Conservation (phyloP, 2,888 invertebrate species). For the Petrophora chlorosata region DNA sequence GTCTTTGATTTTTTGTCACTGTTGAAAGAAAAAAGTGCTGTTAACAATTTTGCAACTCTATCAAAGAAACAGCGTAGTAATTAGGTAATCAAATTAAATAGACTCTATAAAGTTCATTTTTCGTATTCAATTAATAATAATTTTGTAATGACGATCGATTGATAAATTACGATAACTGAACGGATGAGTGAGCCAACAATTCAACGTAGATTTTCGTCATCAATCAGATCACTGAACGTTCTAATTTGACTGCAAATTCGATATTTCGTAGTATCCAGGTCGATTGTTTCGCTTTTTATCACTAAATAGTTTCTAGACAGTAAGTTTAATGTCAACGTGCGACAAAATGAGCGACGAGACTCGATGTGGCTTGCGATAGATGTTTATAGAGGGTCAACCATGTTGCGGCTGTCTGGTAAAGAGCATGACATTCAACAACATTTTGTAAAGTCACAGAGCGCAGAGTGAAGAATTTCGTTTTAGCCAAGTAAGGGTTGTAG, state of each 20-base stretch:
- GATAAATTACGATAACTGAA: slow-evolving; percentile 32
- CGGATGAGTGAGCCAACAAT: slow-evolving; percentile 38
- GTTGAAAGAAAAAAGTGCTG: too few relatives aligned
- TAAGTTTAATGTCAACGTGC: slow-evolving; percentile 29
- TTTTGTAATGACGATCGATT: slow-evolving; percentile 18
- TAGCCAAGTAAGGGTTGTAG: too few relatives aligned
- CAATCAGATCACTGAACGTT: slow-evolving; percentile 26
- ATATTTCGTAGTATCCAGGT: slow-evolving; percentile 30
- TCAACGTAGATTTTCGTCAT: slow-evolving; percentile 36
- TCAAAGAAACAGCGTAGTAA: too few relatives aligned
- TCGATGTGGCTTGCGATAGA: too few relatives aligned
- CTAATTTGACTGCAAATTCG: slow-evolving; percentile 29
- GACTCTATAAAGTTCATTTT: neutral
- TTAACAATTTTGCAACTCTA: too few relatives aligned
- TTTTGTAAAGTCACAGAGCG: too few relatives aligned
- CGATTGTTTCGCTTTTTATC: slow-evolving; percentile 35
- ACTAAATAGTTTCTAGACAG: slow-evolving; percentile 11
- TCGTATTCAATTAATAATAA: slow-evolving; percentile 10
- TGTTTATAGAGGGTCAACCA: too few relatives aligned
- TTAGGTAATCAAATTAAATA: neutral
- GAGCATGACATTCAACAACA: too few relatives aligned
- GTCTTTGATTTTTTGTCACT: too few relatives aligned
- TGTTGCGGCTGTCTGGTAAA: too few relatives aligned
- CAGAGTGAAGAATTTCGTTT: too few relatives aligned
- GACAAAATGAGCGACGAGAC: neutral